A percentile compares a stretch with the other conserved stretches of the same genome.
Conservation (phyloP, 2,888 invertebrate species). For the Ochropacha duplaris region DNA sequence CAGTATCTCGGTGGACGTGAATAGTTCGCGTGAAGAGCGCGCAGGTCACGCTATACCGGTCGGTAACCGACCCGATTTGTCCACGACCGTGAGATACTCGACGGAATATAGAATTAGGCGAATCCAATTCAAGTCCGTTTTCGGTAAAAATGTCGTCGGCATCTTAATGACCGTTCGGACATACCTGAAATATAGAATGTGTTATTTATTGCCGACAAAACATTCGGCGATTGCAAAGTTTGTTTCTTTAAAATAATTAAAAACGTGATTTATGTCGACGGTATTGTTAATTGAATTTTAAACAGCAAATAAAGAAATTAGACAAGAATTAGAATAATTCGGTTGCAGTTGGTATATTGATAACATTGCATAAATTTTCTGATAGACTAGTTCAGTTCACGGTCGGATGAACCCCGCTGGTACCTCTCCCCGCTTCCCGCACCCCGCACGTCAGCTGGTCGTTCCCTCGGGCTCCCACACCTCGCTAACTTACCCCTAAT, state of each 20-base stretch:
- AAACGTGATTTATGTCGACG: constrained; percentile 52
- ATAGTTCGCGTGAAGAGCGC: constrained; percentile 31
- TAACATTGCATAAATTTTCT: constrained; percentile 48
- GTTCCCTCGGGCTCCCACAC: constrained; percentile 54
- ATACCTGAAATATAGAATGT: constrained; percentile 68
- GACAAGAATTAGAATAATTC: not conserved
- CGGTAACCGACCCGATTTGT: constrained; percentile 43
- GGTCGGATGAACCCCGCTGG: constrained; percentile 33
- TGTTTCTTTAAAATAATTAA: constrained; percentile 47
- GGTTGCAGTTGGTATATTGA: constrained; percentile 26
- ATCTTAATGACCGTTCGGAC: constrained; percentile 64
- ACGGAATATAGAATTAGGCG: constrained; percentile 62
- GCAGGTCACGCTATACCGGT: constrained; percentile 42
- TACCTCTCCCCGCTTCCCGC: not conserved
- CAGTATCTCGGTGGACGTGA: constrained; percentile 14
- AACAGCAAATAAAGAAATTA: constrained; percentile 4
- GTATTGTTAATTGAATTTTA: constrained; percentile 34
- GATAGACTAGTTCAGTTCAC: constrained; percentile 50
- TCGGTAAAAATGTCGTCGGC: constrained; percentile 65
- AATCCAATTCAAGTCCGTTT: constrained; percentile 49
- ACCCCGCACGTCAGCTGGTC: constrained; percentile 52
- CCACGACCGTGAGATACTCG: constrained; percentile 51
- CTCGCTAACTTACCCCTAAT: constrained; percentile 59
- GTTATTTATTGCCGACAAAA: constrained; percentile 68
- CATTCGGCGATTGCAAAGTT: constrained; percentile 46